Evolutionary conservation across 2,797 vertebrate genomes (phyloP).

Genomic region (Characodon lateralis): DNA sequence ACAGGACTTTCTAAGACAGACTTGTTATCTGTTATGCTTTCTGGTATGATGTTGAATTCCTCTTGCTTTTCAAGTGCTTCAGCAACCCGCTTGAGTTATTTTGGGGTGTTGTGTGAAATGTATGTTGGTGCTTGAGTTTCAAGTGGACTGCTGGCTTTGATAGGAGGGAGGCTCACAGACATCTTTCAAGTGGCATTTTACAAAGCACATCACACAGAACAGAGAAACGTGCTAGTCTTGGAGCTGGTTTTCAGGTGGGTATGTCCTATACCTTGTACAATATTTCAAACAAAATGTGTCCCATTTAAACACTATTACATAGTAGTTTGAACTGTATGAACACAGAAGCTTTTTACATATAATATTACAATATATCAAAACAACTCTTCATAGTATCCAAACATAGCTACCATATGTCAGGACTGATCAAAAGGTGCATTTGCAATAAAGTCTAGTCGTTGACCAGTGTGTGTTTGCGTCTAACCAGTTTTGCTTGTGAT

Average conservation of each 20-base stretch:
- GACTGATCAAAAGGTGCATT: slow-evolving; percentile 30
- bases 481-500: slow-evolving; percentile 62
- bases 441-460: slow-evolving; percentile 11
- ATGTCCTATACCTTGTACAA: slow-evolving; percentile 51
- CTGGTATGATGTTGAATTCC: slow-evolving; percentile 34
- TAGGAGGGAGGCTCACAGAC: slow-evolving; percentile 67
- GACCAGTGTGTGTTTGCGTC: slow-evolving; percentile 25
- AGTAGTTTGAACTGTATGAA: slow-evolving; percentile 1
- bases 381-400: not conserved
- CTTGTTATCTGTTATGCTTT: slow-evolving; percentile 13
- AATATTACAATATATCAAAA: slow-evolving; percentile 3
- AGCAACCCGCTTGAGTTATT: slow-evolving; percentile 59
- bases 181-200: slow-evolving; percentile 71
- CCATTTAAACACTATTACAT: slow-evolving; percentile 9
- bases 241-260: slow-evolving; percentile 35
- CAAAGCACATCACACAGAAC: slow-evolving; percentile 58
- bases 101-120: slow-evolving; percentile 67
- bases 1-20: not conserved
- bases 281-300: slow-evolving; percentile 26
- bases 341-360: slow-evolving; percentile 14
- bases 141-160: slow-evolving; percentile 69
- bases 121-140: slow-evolving; percentile 71
- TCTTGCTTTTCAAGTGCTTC: slow-evolving; percentile 32
- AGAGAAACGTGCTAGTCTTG: slow-evolving; percentile 30
- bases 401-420: slow-evolving; percentile 21